A percentile compares a stretch with the other conserved stretches of the same genome.
Conservation (phyloP, 2,888 invertebrate species). For the Drosophila quinaria region DNA sequence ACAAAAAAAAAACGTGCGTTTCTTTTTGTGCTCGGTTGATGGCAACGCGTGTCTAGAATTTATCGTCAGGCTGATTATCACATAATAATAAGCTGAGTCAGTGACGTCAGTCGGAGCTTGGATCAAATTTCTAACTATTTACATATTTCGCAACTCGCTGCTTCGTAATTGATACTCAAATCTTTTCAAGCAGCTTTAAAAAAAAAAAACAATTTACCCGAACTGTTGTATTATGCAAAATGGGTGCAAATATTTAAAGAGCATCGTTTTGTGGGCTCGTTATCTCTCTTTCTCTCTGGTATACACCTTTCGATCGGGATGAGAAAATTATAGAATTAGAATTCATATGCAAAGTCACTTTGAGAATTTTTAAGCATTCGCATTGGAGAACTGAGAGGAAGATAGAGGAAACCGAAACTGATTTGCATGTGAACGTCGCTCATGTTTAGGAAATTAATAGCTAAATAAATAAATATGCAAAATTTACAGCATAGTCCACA, state of each 20-base stretch:
- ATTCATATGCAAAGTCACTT: conserved; percentile 54
- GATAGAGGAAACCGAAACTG: conserved; percentile 23
- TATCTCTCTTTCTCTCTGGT: neutral
- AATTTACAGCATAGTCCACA: conserved; percentile 55
- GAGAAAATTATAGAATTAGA: conserved; percentile 39
- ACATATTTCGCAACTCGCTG: conserved; percentile 38
- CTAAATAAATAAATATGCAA: conserved; percentile 67
- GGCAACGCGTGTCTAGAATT: conserved; percentile 71
- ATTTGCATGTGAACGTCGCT: conserved; percentile 69
- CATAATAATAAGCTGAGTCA: conserved; percentile 45
- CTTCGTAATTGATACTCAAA: conserved; percentile 51
- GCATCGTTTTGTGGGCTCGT: conserved; percentile 25
- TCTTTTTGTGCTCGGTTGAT: conserved; percentile 50
- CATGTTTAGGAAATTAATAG: conserved; percentile 58
- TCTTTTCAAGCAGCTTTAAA: conserved; percentile 4
- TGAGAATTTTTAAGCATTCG: conserved; percentile 21
- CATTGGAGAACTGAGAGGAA: conserved; percentile 28
- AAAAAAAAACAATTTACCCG: neutral
- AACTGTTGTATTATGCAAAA: conserved; percentile 43
- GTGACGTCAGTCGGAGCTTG: conserved; percentile 63
- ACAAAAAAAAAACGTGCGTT: conserved; percentile 61
- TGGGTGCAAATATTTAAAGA: conserved; percentile 54
- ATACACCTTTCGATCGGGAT: conserved; percentile 24
- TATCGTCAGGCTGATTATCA: conserved; percentile 51
- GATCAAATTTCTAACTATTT: conserved; percentile 22